Conservation (phyloP, 2,888 invertebrate genomes). For the Chrysolina haemoptera region DNA sequence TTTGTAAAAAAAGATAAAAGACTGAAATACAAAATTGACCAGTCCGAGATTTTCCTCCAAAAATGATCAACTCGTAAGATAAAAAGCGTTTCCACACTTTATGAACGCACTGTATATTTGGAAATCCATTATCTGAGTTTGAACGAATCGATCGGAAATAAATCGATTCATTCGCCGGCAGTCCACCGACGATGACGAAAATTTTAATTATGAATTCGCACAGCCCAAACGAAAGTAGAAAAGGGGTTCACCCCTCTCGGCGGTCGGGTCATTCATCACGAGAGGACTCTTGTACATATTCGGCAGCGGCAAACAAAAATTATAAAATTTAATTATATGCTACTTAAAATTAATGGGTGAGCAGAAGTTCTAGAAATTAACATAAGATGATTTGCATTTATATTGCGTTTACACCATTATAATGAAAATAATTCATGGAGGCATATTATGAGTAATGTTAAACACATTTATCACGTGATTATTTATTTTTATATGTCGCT, state of each 20-base stretch:
- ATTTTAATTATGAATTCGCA: conserved; percentile 67
- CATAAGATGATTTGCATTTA: conserved; percentile 72
- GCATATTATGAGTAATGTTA: conserved; percentile 67
- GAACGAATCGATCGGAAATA: not conserved
- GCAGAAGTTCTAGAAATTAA: conserved; percentile 67
- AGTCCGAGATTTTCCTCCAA: too few relatives aligned
- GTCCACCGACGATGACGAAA: conserved; percentile 52
- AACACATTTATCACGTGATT: conserved; percentile 66
- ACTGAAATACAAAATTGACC: too few relatives aligned
- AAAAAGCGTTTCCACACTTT: too few relatives aligned
- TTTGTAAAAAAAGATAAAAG: too few relatives aligned
- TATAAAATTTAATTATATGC: conserved; percentile 79
- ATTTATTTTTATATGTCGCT: conserved; percentile 57
- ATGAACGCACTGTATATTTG: not conserved
- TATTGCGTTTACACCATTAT: conserved; percentile 71
- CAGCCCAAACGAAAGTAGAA: conserved; percentile 60
- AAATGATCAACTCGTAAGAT: too few relatives aligned
- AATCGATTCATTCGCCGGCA: conserved; percentile 5
- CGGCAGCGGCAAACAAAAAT: conserved; percentile 64
- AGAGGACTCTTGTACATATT: conserved; percentile 64
- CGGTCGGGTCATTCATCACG: conserved; percentile 48
- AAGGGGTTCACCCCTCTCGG: conserved; percentile 56
- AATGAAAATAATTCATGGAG: conserved; percentile 69
- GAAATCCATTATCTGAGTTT: not conserved
- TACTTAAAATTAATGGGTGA: conserved; percentile 79